Evolutionary conservation across 2,888 invertebrate genomes (phyloP).

Genomic region (Clanis bilineata): DNA sequence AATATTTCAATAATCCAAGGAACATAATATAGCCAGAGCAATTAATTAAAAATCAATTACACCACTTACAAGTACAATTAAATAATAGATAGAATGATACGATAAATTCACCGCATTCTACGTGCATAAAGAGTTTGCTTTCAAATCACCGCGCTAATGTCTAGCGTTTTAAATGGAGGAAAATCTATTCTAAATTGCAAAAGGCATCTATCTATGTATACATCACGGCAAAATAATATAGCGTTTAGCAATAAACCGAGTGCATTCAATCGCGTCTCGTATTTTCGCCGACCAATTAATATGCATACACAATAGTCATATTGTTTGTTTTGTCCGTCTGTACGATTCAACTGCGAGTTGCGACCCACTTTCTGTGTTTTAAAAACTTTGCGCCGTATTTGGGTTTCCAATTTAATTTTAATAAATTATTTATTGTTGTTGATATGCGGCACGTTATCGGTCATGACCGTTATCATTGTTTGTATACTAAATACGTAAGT

Average conservation of each 20-base stretch:
- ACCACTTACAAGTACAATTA: background rate
- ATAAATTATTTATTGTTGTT: conserved; percentile 25
- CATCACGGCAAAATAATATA: background rate
- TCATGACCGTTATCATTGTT: conserved; percentile 26
- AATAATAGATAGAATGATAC: background rate
- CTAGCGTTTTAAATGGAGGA: background rate
- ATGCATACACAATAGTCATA: conserved; percentile 20
- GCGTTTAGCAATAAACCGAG: background rate
- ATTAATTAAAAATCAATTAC: background rate
- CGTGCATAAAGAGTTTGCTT: background rate
- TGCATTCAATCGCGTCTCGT: conserved; percentile 5
- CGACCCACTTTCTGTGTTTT: conserved; percentile 27
- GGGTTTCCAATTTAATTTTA: conserved; percentile 21
- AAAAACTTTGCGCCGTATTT: conserved; percentile 26
- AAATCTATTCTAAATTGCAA: background rate
- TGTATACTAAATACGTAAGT: conserved; percentile 14
- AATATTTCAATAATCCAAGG: background rate
- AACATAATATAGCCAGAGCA: background rate
- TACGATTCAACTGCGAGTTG: conserved; percentile 17
- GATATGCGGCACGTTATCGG: conserved; percentile 22
- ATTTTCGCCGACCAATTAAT: conserved; percentile 13
- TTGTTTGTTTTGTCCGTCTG: conserved; percentile 25
- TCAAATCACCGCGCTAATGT: background rate
- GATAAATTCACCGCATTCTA: background rate
- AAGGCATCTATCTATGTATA: background rate